Evolutionary conservation across 2,113 vertebrate genomes (phyloP), one percentile per base, ranked within the genome.

Genomic region (Clarias macrocephalus): DNA sequence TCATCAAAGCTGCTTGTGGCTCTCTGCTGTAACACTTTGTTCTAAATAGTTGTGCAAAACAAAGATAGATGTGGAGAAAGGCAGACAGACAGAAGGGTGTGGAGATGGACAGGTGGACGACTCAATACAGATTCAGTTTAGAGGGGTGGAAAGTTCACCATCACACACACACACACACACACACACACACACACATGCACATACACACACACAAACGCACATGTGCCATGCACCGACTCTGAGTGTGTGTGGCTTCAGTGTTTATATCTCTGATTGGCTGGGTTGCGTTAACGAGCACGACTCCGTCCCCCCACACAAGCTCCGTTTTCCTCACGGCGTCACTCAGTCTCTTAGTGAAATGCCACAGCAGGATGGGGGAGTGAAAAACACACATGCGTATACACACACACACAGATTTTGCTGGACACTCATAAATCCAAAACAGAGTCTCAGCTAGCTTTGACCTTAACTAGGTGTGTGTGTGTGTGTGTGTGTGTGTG

Each of bases 301-400:
- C 89, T 87, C 88, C 33, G 48, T 89, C 88, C 92, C n/a, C 82
- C n/a, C 28, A 88, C 91, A 89, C 76, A 83, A 91, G 92, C 89
- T 95, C 94, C 88, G 83, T 91, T 93, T 95, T 93, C 93, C 91
- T 86, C 82, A 92, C 93, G 95, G 95, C 95, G 95, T 95, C 95
- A 96, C 94, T 90, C 89, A 93, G 95, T 96, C 95, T 96, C 94
- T 94, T 94, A 95, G 92, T 91, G 48, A 90, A 91, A 96, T 95
- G 93, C 94, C 94, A 92, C 94, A 95, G 94, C 94, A 94, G 52
- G 80, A 54, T 76, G 62, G 65, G 79, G 81, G 83, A n/a, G 84
- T 52, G 59, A n/a, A 30, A 59, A n/a, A 72, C 42, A 68, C 82
- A 83, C 75, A 89, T 91, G 94, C 92, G 93, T 93, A 95, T 93